Evolutionary conservation across 2,113 vertebrate genomes (phyloP), one percentile per base, ranked within the genome.

Genomic region (Nibea albiflora): DNA sequence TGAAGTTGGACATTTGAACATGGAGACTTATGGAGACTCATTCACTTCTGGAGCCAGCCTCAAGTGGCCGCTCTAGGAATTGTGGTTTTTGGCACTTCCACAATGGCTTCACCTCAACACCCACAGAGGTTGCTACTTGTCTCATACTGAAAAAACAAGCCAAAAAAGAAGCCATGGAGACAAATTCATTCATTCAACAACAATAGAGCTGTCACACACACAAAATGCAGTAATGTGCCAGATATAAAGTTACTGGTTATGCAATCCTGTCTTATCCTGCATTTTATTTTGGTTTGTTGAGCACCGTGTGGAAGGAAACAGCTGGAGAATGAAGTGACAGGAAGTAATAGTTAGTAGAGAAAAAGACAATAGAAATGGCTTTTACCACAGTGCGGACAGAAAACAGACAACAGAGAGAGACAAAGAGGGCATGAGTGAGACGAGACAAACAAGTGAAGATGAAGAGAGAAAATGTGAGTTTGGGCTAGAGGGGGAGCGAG

Each of bases 271-370:
- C 67, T 11, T 71, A 22, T 56, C 26, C 19, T 62, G 11, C n/a
- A n/a, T 49, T 78, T 42, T 28, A n/a, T 31, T 60, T 66, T 73
- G 39, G 19, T 5, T 17, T 57, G 61, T 35, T 57, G 15, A 58
- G 49, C 44, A 50, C 73, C 26, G 52, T 76, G 39, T 65, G 52
- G 22, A 31, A 28, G 15, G 42, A 82, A 77, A 70, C 56, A 62
- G 65, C 69, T 44, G 28, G 19, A 80, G 63, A 72, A 47, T 5
- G 24, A n/a, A 63, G n/a, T 76, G 5, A 72, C 4, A 42, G 26
- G 44, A 67, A 47, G 54, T 35, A 64, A 42, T 19, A 6, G 26
- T 15, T 66, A n/a, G 22, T 5, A 42, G 10, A 49, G 7, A 49
- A 39, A 39, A 11, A 56, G 1, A 44, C n/a, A 78, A 70, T 57